Conservation (phyloP, 2,888 invertebrate species). For the Tetramorium bicarinatum region DNA sequence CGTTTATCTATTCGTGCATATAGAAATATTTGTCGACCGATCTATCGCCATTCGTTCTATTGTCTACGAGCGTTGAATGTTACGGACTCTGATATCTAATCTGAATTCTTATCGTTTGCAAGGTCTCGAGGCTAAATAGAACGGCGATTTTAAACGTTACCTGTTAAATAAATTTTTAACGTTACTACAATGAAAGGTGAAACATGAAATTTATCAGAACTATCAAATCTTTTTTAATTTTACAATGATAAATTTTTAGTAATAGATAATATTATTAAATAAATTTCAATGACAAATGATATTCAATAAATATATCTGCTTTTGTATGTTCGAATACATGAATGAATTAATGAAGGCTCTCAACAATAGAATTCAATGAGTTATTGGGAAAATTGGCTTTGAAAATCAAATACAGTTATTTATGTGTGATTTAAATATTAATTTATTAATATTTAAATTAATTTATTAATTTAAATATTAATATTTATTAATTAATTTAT, state of each 20-base stretch:
- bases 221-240: conserved; percentile 10
- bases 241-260: neutral
- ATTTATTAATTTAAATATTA: no score
- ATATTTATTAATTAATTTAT: no score
- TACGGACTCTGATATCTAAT: conserved; percentile 67
- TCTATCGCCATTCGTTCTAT: neutral
- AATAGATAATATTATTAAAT: neutral
- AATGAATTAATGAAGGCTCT: no score
- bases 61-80: conserved; percentile 14
- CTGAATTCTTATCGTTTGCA: conserved; percentile 61
- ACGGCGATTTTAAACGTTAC: conserved; percentile 4
- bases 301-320: neutral
- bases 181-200: neutral
- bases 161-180: conserved; percentile 38
- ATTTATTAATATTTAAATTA: no score
- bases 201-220: neutral
- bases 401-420: no score
- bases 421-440: no score
- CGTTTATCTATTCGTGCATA: neutral
- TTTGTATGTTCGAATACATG: no score
- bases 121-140: conserved; percentile 43
- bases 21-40: conserved; percentile 31
- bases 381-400: no score
- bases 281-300: conserved; percentile 3
- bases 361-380: no score